These are phyloP conservation scores for Euura saliciscinereae DNA, from an alignment of 1,140 invertebrate species.

Conservation along the genomic window DNA sequence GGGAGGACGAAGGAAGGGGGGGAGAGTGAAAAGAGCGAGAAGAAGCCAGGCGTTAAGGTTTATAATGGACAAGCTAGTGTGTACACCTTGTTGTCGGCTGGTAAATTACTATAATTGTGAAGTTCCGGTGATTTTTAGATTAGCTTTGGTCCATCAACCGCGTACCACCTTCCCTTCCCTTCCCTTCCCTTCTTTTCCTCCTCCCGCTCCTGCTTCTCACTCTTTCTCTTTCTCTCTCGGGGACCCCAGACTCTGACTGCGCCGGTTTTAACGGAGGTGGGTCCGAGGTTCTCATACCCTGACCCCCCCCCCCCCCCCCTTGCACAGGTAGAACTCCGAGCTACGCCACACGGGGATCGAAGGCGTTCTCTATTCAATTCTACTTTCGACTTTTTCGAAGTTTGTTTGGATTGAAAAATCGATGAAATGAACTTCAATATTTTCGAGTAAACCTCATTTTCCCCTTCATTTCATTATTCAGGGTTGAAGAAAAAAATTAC, in stretches of 20 bases:
- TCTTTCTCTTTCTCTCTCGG: no score
- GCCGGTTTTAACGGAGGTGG: background rate
- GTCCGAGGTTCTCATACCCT: background rate
- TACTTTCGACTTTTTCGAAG: no score
- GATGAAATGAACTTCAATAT: no score
- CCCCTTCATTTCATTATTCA: no score
- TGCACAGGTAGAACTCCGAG: no score
- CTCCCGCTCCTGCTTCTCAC: slow-evolving; percentile 3
- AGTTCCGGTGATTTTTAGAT: slow-evolving; percentile 60
- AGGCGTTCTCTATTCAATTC: no score
- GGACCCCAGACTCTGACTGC: background rate
- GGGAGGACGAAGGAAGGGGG: background rate
- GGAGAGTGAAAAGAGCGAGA: background rate
- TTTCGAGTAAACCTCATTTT: no score
- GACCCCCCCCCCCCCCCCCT: no score
- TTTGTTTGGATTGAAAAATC: no score
- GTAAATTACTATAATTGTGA: slow-evolving; percentile 60
- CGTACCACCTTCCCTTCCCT: slow-evolving; percentile 35
- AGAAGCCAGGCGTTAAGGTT: background rate
- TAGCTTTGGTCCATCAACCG: slow-evolving; percentile 59
- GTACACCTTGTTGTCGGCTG: slow-evolving; percentile 56
- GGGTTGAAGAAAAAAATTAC: no score
- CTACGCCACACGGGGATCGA: no score
- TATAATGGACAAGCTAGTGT: slow-evolving; percentile 37
- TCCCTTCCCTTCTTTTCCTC: slow-evolving; percentile 26